Evolutionary conservation across 2,113 vertebrate species (phyloP).

Genomic region (Misgurnus anguillicaudatus): DNA sequence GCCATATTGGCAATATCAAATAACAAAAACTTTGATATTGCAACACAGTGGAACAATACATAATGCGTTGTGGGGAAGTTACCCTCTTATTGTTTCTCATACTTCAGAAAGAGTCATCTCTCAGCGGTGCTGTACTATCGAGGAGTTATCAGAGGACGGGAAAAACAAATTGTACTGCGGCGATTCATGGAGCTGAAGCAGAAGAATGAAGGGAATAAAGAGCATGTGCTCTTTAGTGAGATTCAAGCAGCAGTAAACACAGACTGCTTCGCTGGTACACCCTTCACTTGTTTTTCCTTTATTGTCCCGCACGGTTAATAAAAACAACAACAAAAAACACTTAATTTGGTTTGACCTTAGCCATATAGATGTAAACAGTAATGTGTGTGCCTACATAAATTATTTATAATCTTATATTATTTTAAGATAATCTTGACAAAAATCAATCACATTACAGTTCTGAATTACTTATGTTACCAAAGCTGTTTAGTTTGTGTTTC

Average conservation of each 20-base stretch:
- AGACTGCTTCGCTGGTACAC: slow-evolving; percentile 59
- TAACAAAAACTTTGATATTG: too few relatives aligned
- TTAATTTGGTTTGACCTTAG: neutral
- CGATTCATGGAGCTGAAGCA: slow-evolving; percentile 56
- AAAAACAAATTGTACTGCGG: slow-evolving; percentile 64
- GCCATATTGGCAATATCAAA: too few relatives aligned
- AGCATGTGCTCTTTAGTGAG: slow-evolving; percentile 61
- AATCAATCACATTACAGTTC: neutral
- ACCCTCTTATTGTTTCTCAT: neutral
- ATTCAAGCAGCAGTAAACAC: slow-evolving; percentile 61
- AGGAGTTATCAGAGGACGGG: slow-evolving; percentile 61
- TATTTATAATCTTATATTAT: neutral
- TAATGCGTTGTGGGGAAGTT: neutral
- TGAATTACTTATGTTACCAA: too few relatives aligned
- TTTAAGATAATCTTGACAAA: neutral
- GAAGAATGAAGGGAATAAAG: neutral
- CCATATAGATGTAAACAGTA: neutral
- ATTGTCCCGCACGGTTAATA: slow-evolving; percentile 35
- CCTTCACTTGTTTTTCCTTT: slow-evolving; percentile 54
- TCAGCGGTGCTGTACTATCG: slow-evolving; percentile 70
- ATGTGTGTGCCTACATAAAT: neutral
- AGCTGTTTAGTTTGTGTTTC: too few relatives aligned
- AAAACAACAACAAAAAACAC: neutral
- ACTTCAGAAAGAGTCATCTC: slow-evolving; percentile 70
- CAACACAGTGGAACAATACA: too few relatives aligned